These are phyloP conservation scores for Scaptomyza parva DNA, from an alignment of 2,888 invertebrate genomes.

Conservation along the genomic window DNA sequence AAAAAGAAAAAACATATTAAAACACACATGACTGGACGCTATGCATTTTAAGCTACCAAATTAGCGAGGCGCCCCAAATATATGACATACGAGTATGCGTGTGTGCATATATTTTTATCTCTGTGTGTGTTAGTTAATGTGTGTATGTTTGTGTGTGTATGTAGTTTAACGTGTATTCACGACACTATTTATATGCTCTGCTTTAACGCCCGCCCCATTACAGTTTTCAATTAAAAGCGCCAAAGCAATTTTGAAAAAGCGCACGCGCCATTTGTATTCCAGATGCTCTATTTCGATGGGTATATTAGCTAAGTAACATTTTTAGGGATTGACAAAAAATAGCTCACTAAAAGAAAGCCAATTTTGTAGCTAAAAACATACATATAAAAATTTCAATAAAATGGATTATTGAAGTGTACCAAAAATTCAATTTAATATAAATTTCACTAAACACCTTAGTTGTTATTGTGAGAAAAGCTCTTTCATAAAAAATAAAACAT, in stretches of 20 bases:
- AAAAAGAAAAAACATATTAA: conserved; percentile 4
- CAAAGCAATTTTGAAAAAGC: conserved; percentile 51
- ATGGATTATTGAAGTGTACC: too few species aligned
- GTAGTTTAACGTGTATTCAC: conserved; percentile 21
- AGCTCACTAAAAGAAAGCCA: too few species aligned
- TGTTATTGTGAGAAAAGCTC: too few species aligned
- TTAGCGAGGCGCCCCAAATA: conserved; percentile 44
- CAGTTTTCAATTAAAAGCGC: conserved; percentile 60
- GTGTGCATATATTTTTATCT: neutral
- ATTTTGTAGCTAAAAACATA: too few species aligned
- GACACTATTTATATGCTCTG: conserved; percentile 19
- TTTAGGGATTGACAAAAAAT: neutral
- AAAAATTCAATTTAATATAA: too few species aligned
- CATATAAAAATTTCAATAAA: too few species aligned
- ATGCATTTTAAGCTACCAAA: conserved; percentile 63
- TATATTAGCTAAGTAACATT: neutral
- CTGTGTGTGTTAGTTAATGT: neutral
- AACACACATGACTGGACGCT: conserved; percentile 41
- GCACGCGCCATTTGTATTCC: conserved; percentile 46
- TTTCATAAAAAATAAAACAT: too few species aligned
- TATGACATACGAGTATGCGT: conserved; percentile 1
- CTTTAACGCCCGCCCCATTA: conserved; percentile 36
- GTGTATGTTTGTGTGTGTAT: conserved; percentile 3
- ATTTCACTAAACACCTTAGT: too few species aligned
- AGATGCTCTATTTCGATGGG: conserved; percentile 3